Evolutionary conservation across 2,797 vertebrate genomes (phyloP).

Genomic region (Thripadectes ignobilis): DNA sequence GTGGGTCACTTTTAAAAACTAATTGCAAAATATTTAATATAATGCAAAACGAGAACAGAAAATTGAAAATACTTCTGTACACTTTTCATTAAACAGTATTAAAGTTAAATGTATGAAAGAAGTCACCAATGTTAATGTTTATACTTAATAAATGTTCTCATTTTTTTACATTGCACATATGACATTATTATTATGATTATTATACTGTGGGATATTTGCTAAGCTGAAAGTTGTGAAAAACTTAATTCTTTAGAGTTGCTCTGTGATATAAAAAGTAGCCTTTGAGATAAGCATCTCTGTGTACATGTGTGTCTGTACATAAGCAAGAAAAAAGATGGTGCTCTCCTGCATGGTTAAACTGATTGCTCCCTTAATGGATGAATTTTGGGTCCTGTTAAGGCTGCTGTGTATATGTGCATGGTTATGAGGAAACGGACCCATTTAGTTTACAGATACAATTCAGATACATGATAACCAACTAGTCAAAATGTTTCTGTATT

Average conservation of each 20-base stretch:
- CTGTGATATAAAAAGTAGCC: background rate
- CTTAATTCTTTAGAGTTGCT: background rate
- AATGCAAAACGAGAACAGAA: background rate
- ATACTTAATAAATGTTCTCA: background rate
- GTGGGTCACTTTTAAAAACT: background rate
- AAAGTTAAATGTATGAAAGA: background rate
- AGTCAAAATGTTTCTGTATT: background rate
- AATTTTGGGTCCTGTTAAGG: background rate
- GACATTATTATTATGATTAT: background rate
- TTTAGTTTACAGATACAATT: background rate
- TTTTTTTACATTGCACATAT: background rate
- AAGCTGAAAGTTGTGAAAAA: background rate
- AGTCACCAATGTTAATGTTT: background rate
- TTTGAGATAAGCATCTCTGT: background rate
- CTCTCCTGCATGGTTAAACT: background rate
- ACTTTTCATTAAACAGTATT: background rate
- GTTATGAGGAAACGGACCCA: background rate
- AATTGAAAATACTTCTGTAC: background rate
- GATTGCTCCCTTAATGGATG: background rate
- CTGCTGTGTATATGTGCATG: background rate
- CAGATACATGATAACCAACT: background rate
- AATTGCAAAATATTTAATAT: conserved; percentile 6
- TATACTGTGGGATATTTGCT: background rate
- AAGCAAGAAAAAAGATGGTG: background rate
- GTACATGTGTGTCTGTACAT: background rate